Conservation (phyloP, 2,113 vertebrate species). For the Poeciliopsis turrubarensis region DNA sequence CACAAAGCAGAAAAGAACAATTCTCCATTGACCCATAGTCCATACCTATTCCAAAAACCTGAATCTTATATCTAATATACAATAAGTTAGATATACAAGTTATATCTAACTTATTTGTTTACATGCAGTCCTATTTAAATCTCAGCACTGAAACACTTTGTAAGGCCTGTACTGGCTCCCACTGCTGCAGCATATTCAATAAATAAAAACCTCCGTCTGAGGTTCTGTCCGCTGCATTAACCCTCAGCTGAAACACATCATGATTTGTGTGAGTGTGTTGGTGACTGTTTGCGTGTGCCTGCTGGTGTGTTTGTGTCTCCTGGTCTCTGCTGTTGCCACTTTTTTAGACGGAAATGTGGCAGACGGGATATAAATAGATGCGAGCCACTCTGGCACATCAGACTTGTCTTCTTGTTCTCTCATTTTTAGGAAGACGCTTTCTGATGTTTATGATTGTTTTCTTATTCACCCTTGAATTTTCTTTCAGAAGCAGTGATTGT, state of each 20-base stretch:
- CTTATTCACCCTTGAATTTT: not conserved
- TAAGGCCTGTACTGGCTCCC: not conserved
- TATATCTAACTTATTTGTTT: not conserved
- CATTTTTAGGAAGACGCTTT: conserved; percentile 17
- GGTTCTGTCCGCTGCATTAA: conserved; percentile 24
- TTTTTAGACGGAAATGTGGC: conserved; percentile 59
- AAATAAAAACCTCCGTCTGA: conserved; percentile 16
- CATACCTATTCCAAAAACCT: too few species aligned
- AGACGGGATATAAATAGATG: conserved; percentile 70
- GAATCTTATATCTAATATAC: too few species aligned
- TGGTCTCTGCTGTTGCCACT: conserved; percentile 39
- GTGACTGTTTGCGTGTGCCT: conserved; percentile 22
- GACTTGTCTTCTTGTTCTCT: conserved; percentile 24
- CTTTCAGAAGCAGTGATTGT: conserved; percentile 5
- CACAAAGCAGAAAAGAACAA: too few species aligned
- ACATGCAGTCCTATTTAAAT: not conserved
- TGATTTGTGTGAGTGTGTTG: conserved; percentile 43
- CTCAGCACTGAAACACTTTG: not conserved
- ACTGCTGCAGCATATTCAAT: conserved; percentile 30
- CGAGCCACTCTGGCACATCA: conserved; percentile 14
- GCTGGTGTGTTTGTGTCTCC: conserved; percentile 33
- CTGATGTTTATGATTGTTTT: conserved; percentile 18
- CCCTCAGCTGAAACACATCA: conserved; percentile 36
- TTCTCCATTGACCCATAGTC: too few species aligned
- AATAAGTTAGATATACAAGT: too few species aligned